phyloP scores from a whole-genome alignment of 1,140 invertebrate species.

The Leptinotarsa undecemlineata region DNA sequence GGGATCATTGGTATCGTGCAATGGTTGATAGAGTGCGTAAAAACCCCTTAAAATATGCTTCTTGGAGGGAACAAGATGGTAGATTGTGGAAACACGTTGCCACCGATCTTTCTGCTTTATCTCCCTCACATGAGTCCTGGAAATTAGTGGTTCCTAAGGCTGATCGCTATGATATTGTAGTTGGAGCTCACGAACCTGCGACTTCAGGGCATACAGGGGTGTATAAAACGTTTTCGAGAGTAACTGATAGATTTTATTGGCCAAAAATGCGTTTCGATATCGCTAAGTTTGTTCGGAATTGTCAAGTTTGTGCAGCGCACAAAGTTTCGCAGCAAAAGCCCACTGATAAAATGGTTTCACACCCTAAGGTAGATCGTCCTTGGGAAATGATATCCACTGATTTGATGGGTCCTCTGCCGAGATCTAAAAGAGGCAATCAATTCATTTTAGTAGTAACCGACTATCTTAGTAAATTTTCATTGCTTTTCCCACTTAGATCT shows the following conservation, averaged over 20 bases:
- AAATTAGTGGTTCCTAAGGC: conserved; percentile 43
- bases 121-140: conserved; percentile 27
- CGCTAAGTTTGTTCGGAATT: conserved; percentile 35
- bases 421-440: conserved; percentile 17
- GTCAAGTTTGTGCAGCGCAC: conserved; percentile 33
- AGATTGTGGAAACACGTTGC: not conserved
- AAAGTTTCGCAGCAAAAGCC: conserved; percentile 24
- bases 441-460: conserved; percentile 27
- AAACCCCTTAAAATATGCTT: conserved; percentile 4
- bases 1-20: conserved; percentile 1
- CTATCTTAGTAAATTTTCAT: conserved; percentile 26
- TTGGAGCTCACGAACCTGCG: conserved; percentile 32
- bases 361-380: conserved; percentile 26
- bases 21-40: not conserved
- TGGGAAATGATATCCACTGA: conserved; percentile 24
- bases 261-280: conserved; percentile 39
- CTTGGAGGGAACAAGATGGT: conserved; percentile 6
- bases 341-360: conserved; percentile 34
- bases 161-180: conserved; percentile 27
- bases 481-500: conserved; percentile 23
- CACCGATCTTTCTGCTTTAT: not conserved
- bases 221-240: conserved; percentile 38
- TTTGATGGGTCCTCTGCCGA: conserved; percentile 19
- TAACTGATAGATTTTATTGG: conserved; percentile 42
- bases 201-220: conserved; percentile 38